Percentiles rank a stretch among this genome's conserved stretches.
Conservation (phyloP, 2,888 invertebrate genomes). For the Tricholauxania praeusta region DNA sequence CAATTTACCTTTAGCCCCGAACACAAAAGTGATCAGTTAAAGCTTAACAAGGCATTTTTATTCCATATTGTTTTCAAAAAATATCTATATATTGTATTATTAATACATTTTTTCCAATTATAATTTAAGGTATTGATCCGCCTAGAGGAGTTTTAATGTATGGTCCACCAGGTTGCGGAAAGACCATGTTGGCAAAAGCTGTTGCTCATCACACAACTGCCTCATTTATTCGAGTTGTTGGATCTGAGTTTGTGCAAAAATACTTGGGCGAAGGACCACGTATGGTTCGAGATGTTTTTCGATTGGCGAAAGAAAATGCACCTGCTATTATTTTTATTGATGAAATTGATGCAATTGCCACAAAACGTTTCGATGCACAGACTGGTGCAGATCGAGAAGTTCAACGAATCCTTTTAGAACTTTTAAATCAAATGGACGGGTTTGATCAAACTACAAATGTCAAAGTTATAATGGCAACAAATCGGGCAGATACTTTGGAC, state of each 20-base stretch:
- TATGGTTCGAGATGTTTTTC: slow-evolving; percentile 99
- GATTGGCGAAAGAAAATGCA: slow-evolving; percentile 98
- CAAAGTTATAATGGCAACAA: slow-evolving; percentile 97
- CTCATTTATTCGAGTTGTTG: slow-evolving; percentile 98
- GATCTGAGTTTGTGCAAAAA: slow-evolving; percentile 99
- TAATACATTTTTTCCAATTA: too few species aligned
- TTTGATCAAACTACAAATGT: slow-evolving; percentile 99
- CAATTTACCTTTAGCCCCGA: too few species aligned
- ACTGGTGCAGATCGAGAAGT: slow-evolving; percentile 99
- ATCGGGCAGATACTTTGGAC: slow-evolving; percentile 97
- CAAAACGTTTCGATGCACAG: slow-evolving; percentile 98
- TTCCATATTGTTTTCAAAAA: too few species aligned
- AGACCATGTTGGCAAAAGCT: slow-evolving; percentile 99
- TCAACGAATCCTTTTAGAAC: slow-evolving; percentile 95
- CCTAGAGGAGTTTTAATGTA: slow-evolving; percentile 98
- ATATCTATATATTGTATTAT: too few species aligned
- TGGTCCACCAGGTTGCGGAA: slow-evolving; percentile 99
- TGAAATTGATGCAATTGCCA: slow-evolving; percentile 99
- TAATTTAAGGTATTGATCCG: slow-evolving; percentile 82
- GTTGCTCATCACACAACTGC: slow-evolving; percentile 99
- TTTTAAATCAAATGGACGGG: slow-evolving; percentile 99
- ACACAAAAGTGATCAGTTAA: too few species aligned
- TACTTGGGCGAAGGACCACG: slow-evolving; percentile 99
- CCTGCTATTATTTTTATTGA: slow-evolving; percentile 99
- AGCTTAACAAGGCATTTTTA: too few species aligned